Evolutionary conservation across 1,140 invertebrate species (phyloP).

Genomic region (Drosophila bocki): DNA sequence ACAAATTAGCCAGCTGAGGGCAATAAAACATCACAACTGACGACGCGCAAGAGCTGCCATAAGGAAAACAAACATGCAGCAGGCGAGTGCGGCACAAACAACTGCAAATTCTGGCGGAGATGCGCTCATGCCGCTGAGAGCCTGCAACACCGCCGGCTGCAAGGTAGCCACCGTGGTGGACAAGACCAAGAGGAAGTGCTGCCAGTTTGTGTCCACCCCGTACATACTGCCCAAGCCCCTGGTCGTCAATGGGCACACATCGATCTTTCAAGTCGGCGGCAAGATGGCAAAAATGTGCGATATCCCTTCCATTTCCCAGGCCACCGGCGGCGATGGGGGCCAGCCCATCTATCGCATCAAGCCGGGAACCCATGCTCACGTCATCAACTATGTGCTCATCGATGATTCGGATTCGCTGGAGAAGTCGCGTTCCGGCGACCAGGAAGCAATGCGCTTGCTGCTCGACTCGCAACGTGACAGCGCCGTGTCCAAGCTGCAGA

Average conservation of each 20-base stretch:
- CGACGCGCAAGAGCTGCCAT: too few relatives aligned
- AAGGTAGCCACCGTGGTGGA: slow-evolving; percentile 61
- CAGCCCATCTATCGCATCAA: slow-evolving; percentile 68
- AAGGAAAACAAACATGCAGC: background rate
- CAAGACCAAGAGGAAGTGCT: slow-evolving; percentile 64
- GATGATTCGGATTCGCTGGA: slow-evolving; percentile 70
- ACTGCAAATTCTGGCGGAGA: slow-evolving; percentile 8
- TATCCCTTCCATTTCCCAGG: slow-evolving; percentile 38
- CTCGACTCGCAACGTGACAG: slow-evolving; percentile 67
- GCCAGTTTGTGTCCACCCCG: slow-evolving; percentile 58
- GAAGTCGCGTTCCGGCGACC: slow-evolving; percentile 65
- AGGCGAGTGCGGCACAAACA: background rate
- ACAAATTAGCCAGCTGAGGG: background rate
- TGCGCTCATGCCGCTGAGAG: slow-evolving; percentile 21
- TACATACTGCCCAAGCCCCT: slow-evolving; percentile 66
- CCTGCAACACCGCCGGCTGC: slow-evolving; percentile 58
- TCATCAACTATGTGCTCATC: slow-evolving; percentile 68
- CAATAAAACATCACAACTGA: too few relatives aligned
- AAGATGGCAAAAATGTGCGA: slow-evolving; percentile 63
- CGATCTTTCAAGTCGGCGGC: slow-evolving; percentile 68
- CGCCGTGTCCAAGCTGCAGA: slow-evolving; percentile 55
- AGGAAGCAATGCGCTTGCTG: slow-evolving; percentile 62
- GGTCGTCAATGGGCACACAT: slow-evolving; percentile 63
- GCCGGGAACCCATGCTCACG: slow-evolving; percentile 68
- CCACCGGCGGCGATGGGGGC: slow-evolving; percentile 1